These are phyloP conservation scores for Paedocypris micromegethes DNA, from an alignment of 2,797 vertebrate species.

Conservation along the genomic window DNA sequence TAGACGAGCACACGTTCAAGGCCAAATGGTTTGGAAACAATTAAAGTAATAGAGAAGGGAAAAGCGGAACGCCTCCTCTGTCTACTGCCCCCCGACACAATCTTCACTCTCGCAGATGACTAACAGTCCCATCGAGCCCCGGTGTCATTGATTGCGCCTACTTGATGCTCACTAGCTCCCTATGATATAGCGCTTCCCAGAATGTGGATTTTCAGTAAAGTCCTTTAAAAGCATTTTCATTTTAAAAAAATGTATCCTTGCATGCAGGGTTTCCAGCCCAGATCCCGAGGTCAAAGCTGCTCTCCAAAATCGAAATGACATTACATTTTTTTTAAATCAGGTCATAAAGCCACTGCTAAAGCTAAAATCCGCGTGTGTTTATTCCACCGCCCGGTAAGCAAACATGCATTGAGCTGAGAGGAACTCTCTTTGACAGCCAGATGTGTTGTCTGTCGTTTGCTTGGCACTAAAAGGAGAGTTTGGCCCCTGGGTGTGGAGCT, in stretches of 20 bases:
- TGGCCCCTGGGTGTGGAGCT: conserved; percentile 44
- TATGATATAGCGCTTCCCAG: conserved; percentile 8
- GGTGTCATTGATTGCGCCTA: conserved; percentile 29
- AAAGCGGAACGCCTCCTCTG: conserved; percentile 11
- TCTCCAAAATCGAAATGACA: no score
- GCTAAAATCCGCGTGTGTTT: conserved; percentile 12
- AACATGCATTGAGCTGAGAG: conserved; percentile 13
- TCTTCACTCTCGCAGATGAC: conserved; percentile 37
- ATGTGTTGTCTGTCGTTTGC: conserved; percentile 40
- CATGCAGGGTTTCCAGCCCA: no score
- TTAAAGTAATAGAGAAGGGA: conserved; percentile 49
- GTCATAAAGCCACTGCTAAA: conserved; percentile 6
- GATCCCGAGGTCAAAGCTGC: no score
- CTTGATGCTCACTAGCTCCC: conserved; percentile 20
- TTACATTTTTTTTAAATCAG: neutral
- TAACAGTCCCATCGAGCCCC: conserved; percentile 40
- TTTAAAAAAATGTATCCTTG: no score
- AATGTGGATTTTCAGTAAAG: conserved; percentile 5
- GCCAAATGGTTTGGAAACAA: conserved; percentile 52
- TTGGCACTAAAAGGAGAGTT: conserved; percentile 34
- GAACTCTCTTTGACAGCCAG: conserved; percentile 24
- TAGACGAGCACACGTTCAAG: conserved; percentile 44
- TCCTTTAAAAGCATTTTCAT: neutral
- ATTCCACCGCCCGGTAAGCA: conserved; percentile 26
- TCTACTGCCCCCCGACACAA: conserved; percentile 19